A percentile compares a stretch with the other conserved stretches of the same genome.
phyloP scores from a whole-genome alignment of 2,113 vertebrate genomes.

The Mastomys natalensis region DNA sequence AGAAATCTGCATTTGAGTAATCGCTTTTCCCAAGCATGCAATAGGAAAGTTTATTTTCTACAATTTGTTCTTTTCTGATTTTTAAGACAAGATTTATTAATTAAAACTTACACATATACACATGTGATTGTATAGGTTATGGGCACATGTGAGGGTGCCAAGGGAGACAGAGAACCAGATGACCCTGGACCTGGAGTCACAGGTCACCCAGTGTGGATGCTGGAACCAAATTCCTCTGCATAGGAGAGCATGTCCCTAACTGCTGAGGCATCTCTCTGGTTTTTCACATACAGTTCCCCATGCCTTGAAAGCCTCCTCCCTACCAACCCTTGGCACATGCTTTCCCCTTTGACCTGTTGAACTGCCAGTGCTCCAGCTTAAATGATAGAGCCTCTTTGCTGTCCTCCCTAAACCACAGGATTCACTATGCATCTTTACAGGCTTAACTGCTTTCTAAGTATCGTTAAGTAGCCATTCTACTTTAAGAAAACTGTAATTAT shows the following conservation, averaged over 20 bases:
- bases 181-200: neutral
- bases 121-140: neutral
- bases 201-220: neutral
- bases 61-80: neutral
- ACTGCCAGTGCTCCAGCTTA: neutral
- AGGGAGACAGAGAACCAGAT: neutral
- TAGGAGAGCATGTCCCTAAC: neutral
- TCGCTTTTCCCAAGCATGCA: neutral
- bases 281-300: neutral
- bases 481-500: conserved; percentile 45
- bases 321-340: neutral
- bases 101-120: neutral
- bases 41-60: neutral
- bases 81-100: neutral
- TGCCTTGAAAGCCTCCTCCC: neutral
- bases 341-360: neutral
- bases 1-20: neutral
- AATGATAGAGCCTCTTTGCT: neutral
- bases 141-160: too few species aligned
- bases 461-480: neutral
- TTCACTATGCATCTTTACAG: conserved; percentile 2
- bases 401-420: neutral
- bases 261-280: neutral
- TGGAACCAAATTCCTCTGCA: neutral
- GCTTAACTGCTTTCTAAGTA: conserved; percentile 14